phyloP scores from a whole-genome alignment of 2,113 vertebrate genomes.

The Benitochromis conjunctus region DNA sequence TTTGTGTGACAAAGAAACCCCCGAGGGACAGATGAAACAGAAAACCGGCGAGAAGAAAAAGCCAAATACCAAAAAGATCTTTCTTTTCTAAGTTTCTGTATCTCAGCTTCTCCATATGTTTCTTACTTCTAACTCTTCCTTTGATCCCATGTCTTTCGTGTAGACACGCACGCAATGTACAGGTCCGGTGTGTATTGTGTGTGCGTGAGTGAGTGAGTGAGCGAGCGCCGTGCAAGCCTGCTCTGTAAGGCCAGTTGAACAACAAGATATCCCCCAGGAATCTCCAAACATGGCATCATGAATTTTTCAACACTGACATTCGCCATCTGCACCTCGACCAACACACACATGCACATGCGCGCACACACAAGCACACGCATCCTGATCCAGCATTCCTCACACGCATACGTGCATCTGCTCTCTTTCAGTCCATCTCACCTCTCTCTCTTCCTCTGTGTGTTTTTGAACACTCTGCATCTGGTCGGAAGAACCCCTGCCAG shows the following conservation, averaged over 20 bases:
- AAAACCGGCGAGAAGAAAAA: neutral
- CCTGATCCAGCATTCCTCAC: conserved; percentile 17
- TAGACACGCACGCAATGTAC: neutral
- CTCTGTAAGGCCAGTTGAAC: conserved; percentile 68
- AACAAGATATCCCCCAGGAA: conserved; percentile 66
- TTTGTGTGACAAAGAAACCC: neutral
- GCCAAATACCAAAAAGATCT: neutral
- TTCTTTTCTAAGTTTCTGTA: neutral
- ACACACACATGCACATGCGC: neutral
- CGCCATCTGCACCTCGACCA: conserved; percentile 62
- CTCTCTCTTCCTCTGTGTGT: conserved; percentile 17
- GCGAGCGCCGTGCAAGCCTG: neutral
- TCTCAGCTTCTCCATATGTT: neutral
- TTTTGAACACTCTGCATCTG: conserved; percentile 48
- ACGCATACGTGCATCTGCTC: conserved; percentile 44
- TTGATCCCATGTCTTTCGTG: conserved; percentile 1
- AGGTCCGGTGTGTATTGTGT: neutral
- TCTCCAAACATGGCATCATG: conserved; percentile 72
- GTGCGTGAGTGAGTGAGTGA: neutral
- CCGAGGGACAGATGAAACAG: neutral
- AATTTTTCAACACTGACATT: conserved; percentile 73
- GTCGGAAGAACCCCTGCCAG: conserved; percentile 36
- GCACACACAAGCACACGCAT: neutral
- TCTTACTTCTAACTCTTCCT: conserved; percentile 1
- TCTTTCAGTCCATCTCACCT: conserved; percentile 45